Evolutionary conservation across 2,113 vertebrate species (phyloP).

Genomic region (Astur gentilis): DNA sequence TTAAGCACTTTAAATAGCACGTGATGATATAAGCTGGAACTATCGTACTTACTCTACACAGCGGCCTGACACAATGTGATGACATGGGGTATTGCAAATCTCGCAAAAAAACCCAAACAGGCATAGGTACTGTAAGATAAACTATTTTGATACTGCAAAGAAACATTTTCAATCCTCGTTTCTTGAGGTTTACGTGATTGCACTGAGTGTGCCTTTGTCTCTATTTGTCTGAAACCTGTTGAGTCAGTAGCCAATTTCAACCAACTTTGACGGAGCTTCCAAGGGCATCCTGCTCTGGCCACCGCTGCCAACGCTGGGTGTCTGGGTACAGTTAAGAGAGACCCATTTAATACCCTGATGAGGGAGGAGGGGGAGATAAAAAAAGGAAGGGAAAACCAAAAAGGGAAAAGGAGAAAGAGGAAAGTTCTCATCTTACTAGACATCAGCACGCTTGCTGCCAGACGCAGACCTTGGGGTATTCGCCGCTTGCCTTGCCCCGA

Average conservation of each 20-base stretch:
- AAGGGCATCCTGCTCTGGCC: neutral
- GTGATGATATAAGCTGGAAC: neutral
- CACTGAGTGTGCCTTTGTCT: neutral
- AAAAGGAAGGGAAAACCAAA: neutral
- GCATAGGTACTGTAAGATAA: neutral
- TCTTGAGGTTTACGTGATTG: neutral
- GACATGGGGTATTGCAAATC: neutral
- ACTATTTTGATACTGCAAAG: neutral
- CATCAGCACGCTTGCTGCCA: neutral
- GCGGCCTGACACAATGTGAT: neutral
- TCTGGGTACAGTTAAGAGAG: neutral
- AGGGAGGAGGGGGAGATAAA: neutral
- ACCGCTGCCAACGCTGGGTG: neutral
- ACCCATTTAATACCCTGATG: neutral
- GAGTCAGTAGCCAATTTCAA: neutral
- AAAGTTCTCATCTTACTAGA: neutral
- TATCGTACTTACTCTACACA: neutral
- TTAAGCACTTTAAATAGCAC: neutral
- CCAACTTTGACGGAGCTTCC: neutral
- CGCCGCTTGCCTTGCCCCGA: accelerated
- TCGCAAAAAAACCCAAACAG: neutral
- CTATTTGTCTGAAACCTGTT: neutral
- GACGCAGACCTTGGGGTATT: neutral
- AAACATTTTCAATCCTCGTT: neutral
- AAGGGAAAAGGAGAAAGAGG: neutral